Evolutionary conservation across 2,888 invertebrate genomes (phyloP).

Genomic region (Mayetiola destructor): DNA sequence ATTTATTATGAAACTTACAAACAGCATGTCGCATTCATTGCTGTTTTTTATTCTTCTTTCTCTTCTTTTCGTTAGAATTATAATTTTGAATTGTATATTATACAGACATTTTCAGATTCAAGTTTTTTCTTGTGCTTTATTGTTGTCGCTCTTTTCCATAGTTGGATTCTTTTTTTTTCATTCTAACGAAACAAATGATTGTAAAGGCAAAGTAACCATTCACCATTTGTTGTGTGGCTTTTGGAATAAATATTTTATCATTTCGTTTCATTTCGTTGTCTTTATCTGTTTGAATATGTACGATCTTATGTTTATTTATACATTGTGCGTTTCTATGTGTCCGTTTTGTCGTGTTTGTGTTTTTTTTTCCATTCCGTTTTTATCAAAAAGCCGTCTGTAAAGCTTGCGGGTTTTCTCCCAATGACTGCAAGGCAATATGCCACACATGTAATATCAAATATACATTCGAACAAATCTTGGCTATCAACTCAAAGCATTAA

Average conservation of each 20-base stretch:
- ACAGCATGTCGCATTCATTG: neutral
- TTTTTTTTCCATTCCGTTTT: neutral
- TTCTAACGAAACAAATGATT: too few relatives aligned
- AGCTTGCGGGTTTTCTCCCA: neutral
- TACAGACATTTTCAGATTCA: neutral
- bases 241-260: constrained; percentile 10
- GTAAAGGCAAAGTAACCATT: too few relatives aligned
- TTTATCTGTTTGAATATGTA: neutral
- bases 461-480: constrained; percentile 5
- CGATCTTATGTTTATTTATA: too few relatives aligned
- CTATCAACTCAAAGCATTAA: too few relatives aligned
- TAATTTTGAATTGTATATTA: constrained; percentile 6
- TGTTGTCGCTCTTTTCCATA: neutral
- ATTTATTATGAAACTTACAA: constrained; percentile 12
- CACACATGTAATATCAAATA: constrained; percentile 2
- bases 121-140: neutral
- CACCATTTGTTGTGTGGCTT: too few relatives aligned
- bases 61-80: too few relatives aligned
- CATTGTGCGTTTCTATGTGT: neutral
- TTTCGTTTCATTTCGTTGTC: neutral
- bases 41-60: too few relatives aligned
- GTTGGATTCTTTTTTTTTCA: neutral
- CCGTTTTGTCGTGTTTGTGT: neutral
- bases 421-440: neutral
- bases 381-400: too few relatives aligned